These are phyloP conservation scores for Liposcelis brunnea DNA, from an alignment of 2,888 invertebrate species.

Conservation along the genomic window DNA sequence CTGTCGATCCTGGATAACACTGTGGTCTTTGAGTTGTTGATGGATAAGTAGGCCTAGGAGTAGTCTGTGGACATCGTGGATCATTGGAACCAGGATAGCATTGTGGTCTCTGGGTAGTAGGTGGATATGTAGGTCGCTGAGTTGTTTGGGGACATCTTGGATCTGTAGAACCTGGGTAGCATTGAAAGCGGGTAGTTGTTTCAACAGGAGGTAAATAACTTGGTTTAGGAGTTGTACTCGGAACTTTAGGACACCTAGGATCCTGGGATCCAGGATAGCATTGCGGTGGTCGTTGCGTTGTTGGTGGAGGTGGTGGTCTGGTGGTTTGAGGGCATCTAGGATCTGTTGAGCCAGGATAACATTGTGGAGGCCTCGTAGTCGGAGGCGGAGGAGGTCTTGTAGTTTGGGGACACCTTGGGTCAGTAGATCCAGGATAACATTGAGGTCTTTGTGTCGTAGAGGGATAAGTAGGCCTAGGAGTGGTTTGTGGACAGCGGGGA, in stretches of 20 bases:
- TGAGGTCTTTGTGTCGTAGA: slow-evolving; percentile 6
- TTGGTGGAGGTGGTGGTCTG: slow-evolving; percentile 17
- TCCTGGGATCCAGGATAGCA: slow-evolving; percentile 15
- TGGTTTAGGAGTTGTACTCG: slow-evolving; percentile 1
- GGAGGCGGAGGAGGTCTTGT: slow-evolving; percentile 17
- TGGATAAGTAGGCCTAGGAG: slow-evolving; percentile 16
- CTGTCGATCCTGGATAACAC: slow-evolving; percentile 21
- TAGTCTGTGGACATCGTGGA: slow-evolving; percentile 19
- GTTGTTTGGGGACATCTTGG: slow-evolving; percentile 17
- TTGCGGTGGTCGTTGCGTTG: slow-evolving; percentile 11
- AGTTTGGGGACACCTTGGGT: slow-evolving; percentile 21
- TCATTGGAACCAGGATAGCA: slow-evolving; percentile 25
- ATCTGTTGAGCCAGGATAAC: slow-evolving; percentile 8
- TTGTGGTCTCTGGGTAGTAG: slow-evolving; percentile 18
- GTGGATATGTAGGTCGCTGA: slow-evolving; percentile 13
- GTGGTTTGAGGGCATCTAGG: slow-evolving; percentile 20
- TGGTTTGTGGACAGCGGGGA: slow-evolving; percentile 22
- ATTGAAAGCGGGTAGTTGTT: slow-evolving; percentile 15
- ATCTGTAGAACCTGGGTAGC: slow-evolving; percentile 20
- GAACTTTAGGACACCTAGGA: slow-evolving; percentile 17
- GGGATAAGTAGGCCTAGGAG: slow-evolving; percentile 17
- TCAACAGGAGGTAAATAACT: slow-evolving; percentile 13
- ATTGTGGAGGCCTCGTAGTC: slow-evolving; percentile 18
- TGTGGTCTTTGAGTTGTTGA: slow-evolving; percentile 17
- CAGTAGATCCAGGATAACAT: slow-evolving; percentile 21